Evolutionary conservation across 2,797 vertebrate genomes (phyloP).

Genomic region (Amblyraja radiata): DNA sequence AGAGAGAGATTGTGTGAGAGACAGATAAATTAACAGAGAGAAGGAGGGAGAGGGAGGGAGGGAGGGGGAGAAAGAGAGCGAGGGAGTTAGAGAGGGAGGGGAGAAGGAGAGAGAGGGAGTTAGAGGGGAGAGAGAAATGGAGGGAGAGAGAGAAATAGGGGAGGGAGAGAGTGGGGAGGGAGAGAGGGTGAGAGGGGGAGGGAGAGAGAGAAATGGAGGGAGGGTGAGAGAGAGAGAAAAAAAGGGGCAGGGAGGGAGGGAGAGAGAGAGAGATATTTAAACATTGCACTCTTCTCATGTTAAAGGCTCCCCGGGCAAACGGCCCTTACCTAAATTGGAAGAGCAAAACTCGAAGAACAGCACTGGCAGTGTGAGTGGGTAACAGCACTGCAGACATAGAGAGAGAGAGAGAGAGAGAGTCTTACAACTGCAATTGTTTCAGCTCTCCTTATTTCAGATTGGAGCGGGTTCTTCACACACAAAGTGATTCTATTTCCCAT

Average conservation of each 20-base stretch:
- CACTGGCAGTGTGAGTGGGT: neutral
- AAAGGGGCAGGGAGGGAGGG: too few relatives aligned
- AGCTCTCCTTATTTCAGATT: neutral
- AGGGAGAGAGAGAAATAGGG: rapidly evolving
- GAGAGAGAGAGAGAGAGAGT: neutral
- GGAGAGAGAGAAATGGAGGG: neutral
- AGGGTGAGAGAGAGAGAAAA: neutral
- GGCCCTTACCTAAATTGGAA: constrained; percentile 35
- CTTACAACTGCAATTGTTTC: neutral
- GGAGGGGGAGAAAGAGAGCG: neutral
- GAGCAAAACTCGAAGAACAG: neutral
- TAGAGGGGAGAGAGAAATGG: too few relatives aligned
- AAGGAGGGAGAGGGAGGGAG: too few relatives aligned
- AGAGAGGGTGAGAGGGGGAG: neutral
- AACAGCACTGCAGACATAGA: neutral
- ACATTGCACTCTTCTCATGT: too few relatives aligned
- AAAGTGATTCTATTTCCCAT: constrained; percentile 26
- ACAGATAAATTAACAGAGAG: too few relatives aligned
- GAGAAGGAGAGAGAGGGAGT: too few relatives aligned
- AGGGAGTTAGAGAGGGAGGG: too few relatives aligned
- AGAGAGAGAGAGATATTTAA: neutral
- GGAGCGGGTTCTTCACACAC: neutral
- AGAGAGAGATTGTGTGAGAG: neutral
- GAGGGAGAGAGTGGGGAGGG: neutral
- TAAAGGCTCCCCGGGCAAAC: neutral